Evolutionary conservation across 2,888 invertebrate species (phyloP), one percentile per base, ranked within the genome.

Genomic region (Tenthredo livida): DNA sequence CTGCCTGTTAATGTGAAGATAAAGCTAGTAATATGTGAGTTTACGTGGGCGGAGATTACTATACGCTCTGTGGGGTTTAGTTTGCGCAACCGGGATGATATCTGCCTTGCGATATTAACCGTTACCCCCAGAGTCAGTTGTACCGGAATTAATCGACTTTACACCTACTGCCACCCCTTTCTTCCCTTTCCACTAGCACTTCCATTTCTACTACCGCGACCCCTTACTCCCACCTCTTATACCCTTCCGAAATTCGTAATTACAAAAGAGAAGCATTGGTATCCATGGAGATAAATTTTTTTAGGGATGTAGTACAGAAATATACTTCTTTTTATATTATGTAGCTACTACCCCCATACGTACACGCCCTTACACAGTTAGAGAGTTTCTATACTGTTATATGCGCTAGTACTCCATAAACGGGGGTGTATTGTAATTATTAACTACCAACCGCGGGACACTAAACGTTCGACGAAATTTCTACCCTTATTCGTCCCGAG

Each of bases 21-120:
- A 83, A 83, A 83, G 83, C 83, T 83, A 83, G 83, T 83, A 83
- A 83, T 83, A 83, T 83, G 83, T 83, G 83, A 83, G 83, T 83
- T 83, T 83, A 83, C 83, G 83, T 83, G 67, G 83, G 67, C 47
- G 70, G 67, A 83, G 83, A 83, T 83, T 83, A 83, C 83, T 83
- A 54, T 83, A 83, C 83, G 65, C 83, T 65, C 21, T 10, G 80
- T 80, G 83, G 82, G 83, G 83, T 83, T 80, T 67, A 70, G 83
- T 83, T 83, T 70, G 83, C 83, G 83, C 83, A 70, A 83, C 67
- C 83, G 83, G 67, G 83, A 67, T 83, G 83, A 83, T 83, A 83
- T 83, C 83, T 83, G 83, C 83, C 47, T 67, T 43, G 83, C 50
- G 65, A 83, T 83, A 83, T 83, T 83, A 83, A 70, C 43, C 83